These are phyloP conservation scores for Drosophila oshimai DNA, from an alignment of 1,140 invertebrate genomes.

Conservation along the genomic window DNA sequence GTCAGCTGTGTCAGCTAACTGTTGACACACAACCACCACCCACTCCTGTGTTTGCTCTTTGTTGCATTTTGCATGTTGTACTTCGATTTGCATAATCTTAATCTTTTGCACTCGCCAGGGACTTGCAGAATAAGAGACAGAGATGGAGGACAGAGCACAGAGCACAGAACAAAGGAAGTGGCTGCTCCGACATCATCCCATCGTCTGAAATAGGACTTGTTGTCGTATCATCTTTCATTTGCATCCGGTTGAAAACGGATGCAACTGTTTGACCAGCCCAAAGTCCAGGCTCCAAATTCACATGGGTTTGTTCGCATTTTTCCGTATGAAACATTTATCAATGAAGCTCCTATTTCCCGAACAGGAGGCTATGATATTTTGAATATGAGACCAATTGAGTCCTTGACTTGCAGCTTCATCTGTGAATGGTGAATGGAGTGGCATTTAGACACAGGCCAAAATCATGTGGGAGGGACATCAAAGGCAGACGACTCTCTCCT, in stretches of 20 bases:
- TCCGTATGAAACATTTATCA: no score
- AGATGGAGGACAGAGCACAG: neutral
- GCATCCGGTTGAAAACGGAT: neutral
- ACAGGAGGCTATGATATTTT: no score
- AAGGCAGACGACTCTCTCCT: no score
- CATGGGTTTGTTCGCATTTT: no score
- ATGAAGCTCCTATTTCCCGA: no score
- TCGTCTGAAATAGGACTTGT: no score
- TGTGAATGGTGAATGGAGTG: neutral
- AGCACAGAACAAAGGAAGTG: constrained; percentile 11
- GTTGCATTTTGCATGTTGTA: constrained; percentile 74
- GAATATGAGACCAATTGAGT: neutral
- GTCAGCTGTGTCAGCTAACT: constrained; percentile 35
- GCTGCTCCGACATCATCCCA: constrained; percentile 1
- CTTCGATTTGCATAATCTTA: constrained; percentile 74
- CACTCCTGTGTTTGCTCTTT: constrained; percentile 44
- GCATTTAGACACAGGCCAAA: neutral
- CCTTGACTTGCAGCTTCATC: neutral
- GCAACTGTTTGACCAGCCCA: no score
- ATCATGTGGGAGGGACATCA: neutral
- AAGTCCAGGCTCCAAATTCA: no score
- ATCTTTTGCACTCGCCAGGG: constrained; percentile 66
- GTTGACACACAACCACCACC: neutral
- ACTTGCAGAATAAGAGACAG: constrained; percentile 14
- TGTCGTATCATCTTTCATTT: neutral